Evolutionary conservation across 2,113 vertebrate species (phyloP), one percentile per base, ranked within the genome.

Genomic region (Channa maculata): DNA sequence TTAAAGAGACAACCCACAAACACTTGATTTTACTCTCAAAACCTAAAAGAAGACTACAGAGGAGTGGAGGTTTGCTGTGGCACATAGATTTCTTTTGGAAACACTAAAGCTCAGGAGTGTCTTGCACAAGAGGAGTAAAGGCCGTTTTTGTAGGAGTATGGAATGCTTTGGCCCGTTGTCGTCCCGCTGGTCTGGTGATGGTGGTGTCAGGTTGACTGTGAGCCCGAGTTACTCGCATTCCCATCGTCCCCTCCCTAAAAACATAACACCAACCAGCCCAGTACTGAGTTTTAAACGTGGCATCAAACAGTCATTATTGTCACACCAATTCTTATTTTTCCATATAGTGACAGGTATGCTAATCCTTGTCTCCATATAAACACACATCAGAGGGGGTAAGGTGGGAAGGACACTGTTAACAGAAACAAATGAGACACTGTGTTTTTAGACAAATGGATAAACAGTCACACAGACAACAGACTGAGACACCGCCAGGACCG

Each of bases 141-240:
- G 80, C 87, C 88, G 57, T 85, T 79, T 90, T 88, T 80, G 71
- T 88, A 85, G 79, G 57, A 70, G 85, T 7, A 58, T 37, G 77
- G 90, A 91, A 89, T 90, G 75, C 80, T 68, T 82, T 86, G 87
- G 88, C 90, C 77, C 53, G 83, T 82, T 82, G 86, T 89, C 61
- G 79, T 90, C 81, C 82, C 50, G 5, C 68, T 75, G 72, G 68
- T 84, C 82, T 37, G 37, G 62, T 68, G 77, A 79, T 77, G 79
- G 61, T 2, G 88, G 90, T 92, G 87, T 93, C 92, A 80, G 86
- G 84, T 93, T 91, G 65, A 85, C 84, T 78, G 66, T 69, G 88
- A 83, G 63, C 72, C 80, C 5, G 15, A 79, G 74, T 86, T 86
- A 59, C 78, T 79, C 44, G 52, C 83, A 91, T 90, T 90, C 90